These are phyloP conservation scores for Stichodactyla mertensii DNA, from an alignment of 64 coral and sea anemone species.

Conservation along the genomic window DNA sequence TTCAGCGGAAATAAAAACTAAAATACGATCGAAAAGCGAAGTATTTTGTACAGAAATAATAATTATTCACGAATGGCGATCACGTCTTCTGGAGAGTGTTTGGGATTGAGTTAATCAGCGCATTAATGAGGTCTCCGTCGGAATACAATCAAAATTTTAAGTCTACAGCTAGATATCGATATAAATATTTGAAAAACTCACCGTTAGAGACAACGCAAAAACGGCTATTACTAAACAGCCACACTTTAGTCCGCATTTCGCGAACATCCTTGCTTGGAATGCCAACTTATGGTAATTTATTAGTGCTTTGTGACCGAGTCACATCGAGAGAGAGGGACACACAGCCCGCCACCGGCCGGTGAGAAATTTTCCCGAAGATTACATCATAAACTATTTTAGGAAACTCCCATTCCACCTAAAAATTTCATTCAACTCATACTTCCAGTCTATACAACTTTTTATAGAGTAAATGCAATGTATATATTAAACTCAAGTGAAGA, in stretches of 20 bases:
- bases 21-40: background rate
- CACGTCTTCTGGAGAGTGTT: background rate
- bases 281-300: background rate
- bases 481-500: no score
- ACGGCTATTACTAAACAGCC: background rate
- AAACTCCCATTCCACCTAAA: background rate
- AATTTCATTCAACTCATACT: background rate
- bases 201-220: background rate
- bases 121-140: background rate
- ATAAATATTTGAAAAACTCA: conserved; percentile 16
- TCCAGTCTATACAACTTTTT: background rate
- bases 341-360: background rate
- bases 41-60: background rate
- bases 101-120: background rate
- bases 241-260: background rate
- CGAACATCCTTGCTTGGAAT: background rate
- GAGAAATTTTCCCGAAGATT: background rate
- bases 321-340: background rate
- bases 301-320: background rate
- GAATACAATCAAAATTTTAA: background rate
- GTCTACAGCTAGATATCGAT: background rate
- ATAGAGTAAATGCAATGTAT: no score
- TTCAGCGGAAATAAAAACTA: background rate
- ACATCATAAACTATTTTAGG: background rate
- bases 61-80: background rate